Evolutionary conservation across 1,140 invertebrate species (phyloP), one percentile per base, ranked within the genome.

Genomic region (Anastrepha obliqua): DNA sequence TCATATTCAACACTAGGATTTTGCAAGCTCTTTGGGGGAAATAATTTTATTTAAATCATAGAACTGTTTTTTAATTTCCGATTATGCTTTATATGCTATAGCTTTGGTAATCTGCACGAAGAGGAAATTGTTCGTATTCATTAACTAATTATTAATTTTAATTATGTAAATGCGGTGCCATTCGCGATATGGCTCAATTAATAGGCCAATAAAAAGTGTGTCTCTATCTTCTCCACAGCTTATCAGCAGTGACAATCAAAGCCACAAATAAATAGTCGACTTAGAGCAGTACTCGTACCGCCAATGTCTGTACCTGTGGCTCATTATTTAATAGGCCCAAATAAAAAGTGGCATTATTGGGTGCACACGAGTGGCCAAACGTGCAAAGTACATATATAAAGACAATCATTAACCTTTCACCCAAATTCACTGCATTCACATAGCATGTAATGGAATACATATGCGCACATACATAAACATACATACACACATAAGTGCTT

Each of bases 301-400:
- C 60, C 60, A 74, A 5, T 7, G 6, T 20, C 47, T 58, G 51
- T 55, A 55, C 11, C 47, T 55, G 2, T 29, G 5, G 17, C 47
- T 51, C 5, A 51, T 55, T 81, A 0, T n/a, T 6, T 58, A 81
- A 81, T 81, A 8, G 51, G 20, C 6, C 47, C 47, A 81, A 81
- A 81, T 81, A 47, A 55, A 81, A 81, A 29, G 74, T 81, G 47
- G 1, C 47, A 81, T 81, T 81, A 81, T 81, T 81, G n/a, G 74
- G n/a, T 81, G 47, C 47, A 13, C 55, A 81, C 51, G 55, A 81
- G 74, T 55, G 11, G 44, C 17, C 20, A 81, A 58, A 55, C 6
- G 64, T 67, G 64, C 64, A 11, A 4, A 20, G 5, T 39, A 67
- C 1, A n/a, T 67, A 67, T 4, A 11, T 67, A 39, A 20, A 39